Evolutionary conservation across 1,140 invertebrate species (phyloP).

Genomic region (Metopolophium dirhodum): DNA sequence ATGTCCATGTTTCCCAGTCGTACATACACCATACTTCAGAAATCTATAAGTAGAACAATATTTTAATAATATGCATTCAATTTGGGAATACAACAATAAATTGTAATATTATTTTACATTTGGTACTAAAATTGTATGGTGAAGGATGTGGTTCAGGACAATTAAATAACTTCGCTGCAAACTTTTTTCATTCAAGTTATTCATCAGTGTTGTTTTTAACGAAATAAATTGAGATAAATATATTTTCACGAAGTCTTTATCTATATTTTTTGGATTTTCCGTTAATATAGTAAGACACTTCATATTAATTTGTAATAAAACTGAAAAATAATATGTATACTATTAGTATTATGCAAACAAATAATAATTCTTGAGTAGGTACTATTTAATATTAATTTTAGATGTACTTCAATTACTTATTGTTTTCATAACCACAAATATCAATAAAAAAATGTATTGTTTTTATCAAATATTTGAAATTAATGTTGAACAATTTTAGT

Average conservation of each 20-base stretch:
- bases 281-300: slow-evolving; percentile 40
- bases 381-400: neutral
- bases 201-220: neutral
- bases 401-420: neutral
- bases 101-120: slow-evolving; percentile 2
- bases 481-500: too few species aligned
- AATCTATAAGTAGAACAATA: neutral
- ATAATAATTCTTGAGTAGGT: neutral
- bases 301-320: slow-evolving; percentile 32
- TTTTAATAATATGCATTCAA: neutral
- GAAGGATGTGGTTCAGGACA: slow-evolving; percentile 34
- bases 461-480: too few species aligned
- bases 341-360: neutral
- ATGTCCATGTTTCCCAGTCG: slow-evolving; percentile 50
- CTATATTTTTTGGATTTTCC: slow-evolving; percentile 19
- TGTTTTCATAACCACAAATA: neutral
- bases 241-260: neutral
- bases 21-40: slow-evolving; percentile 29
- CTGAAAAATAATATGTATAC: neutral
- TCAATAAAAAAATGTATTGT: neutral
- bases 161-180: slow-evolving; percentile 17
- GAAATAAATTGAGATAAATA: slow-evolving; percentile 42
- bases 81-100: neutral
- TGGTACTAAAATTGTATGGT: slow-evolving; percentile 15
- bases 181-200: slow-evolving; percentile 1